phyloP scores from a whole-genome alignment of 2,888 invertebrate species.

The Oscheius onirici region DNA sequence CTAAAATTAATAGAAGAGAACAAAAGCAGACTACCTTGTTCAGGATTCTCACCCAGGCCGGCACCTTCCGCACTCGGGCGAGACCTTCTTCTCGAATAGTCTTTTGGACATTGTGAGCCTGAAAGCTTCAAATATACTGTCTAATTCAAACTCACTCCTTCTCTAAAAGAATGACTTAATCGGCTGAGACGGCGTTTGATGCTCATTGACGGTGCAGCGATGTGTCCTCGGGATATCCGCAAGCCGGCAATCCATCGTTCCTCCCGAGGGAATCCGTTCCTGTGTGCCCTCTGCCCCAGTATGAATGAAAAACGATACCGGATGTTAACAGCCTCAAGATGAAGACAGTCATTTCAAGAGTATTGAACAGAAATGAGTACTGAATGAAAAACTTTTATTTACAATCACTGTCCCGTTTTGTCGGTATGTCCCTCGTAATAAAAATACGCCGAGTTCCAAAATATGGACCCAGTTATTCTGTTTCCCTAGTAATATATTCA shows the following conservation, averaged over 20 bases:
- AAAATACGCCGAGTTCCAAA: background rate
- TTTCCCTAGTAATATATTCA: background rate
- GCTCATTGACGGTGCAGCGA: constrained; percentile 28
- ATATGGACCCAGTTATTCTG: background rate
- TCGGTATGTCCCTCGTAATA: background rate
- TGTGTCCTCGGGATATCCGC: constrained; percentile 18
- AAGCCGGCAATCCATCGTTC: constrained; percentile 28
- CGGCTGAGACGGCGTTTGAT: constrained; percentile 26
- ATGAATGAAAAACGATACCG: constrained; percentile 6
- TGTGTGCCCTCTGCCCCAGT: constrained; percentile 10
- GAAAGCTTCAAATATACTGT: background rate
- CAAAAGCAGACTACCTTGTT: constrained; percentile 35
- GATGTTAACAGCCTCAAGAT: constrained; percentile 8
- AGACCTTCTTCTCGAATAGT: constrained; percentile 20
- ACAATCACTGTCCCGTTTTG: background rate
- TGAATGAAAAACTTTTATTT: no score
- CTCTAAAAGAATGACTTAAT: constrained; percentile 26
- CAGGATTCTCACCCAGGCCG: constrained; percentile 54
- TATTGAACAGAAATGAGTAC: no score
- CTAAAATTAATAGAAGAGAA: constrained; percentile 27
- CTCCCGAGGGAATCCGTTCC: constrained; percentile 10
- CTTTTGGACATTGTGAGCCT: constrained; percentile 19
- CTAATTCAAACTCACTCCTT: background rate
- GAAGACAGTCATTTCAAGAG: no score
- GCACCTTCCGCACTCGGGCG: constrained; percentile 44